Evolutionary conservation across 2,888 invertebrate species (phyloP).

Genomic region (Tupiocoris notatus): DNA sequence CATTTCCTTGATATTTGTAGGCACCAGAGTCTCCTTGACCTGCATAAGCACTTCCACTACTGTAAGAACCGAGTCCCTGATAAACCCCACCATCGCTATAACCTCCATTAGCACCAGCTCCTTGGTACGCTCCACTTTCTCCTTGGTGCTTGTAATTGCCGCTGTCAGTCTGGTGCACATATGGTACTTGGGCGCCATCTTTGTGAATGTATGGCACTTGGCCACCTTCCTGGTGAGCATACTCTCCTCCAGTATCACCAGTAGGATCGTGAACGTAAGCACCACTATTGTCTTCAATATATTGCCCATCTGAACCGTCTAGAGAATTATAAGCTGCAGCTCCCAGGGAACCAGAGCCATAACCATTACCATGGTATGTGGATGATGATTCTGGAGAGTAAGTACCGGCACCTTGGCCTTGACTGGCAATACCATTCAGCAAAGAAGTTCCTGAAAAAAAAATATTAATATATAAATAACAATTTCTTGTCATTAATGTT

Average conservation of each 20-base stretch:
- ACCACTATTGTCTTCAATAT: conserved; percentile 47
- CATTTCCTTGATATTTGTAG: conserved; percentile 21
- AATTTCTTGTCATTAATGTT: no score
- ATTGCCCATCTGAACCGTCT: conserved; percentile 19
- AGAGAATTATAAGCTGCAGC: conserved; percentile 31
- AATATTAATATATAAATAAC: no score
- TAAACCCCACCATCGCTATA: conserved; percentile 6
- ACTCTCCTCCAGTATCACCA: conserved; percentile 48
- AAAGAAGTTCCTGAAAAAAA: conserved; percentile 43
- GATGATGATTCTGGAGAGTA: conserved; percentile 11
- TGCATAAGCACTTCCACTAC: conserved; percentile 10
- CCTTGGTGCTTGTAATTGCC: conserved; percentile 10
- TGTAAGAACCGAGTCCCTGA: conserved; percentile 3
- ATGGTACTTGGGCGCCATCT: conserved; percentile 36
- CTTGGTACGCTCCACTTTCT: conserved; percentile 4
- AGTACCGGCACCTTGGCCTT: not conserved
- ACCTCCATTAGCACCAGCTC: conserved; percentile 10
- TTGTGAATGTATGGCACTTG: conserved; percentile 41
- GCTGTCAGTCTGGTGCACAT: conserved; percentile 36
- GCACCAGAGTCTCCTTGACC: conserved; percentile 37
- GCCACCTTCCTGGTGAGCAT: conserved; percentile 43
- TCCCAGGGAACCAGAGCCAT: conserved; percentile 53
- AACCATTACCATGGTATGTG: conserved; percentile 23
- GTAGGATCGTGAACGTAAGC: conserved; percentile 47
- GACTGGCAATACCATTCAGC: conserved; percentile 39